Evolutionary conservation across 1,140 invertebrate species (phyloP).

Genomic region (Drosophila kikkawai): DNA sequence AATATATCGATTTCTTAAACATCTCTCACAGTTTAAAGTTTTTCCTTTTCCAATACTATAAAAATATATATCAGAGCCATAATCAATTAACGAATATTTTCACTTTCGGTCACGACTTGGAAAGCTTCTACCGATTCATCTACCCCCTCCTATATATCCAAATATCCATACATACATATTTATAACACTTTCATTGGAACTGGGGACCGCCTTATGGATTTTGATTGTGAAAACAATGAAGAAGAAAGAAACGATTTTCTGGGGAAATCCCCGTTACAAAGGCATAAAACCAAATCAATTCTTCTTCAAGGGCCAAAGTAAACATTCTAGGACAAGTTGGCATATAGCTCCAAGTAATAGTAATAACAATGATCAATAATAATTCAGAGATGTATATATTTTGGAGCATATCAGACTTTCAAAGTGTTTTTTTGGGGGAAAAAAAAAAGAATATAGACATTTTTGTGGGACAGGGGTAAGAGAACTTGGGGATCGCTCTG

Average conservation of each 20-base stretch:
- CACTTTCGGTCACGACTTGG: constrained; percentile 69
- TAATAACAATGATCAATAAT: constrained; percentile 58
- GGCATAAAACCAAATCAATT: constrained; percentile 58
- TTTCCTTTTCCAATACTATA: not conserved
- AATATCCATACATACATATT: constrained; percentile 57
- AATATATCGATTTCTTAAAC: not conserved
- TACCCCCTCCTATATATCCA: constrained; percentile 7
- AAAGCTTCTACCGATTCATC: constrained; percentile 33
- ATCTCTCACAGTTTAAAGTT: constrained; percentile 1
- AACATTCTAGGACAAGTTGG: constrained; percentile 27
- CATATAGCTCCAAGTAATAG: constrained; percentile 38
- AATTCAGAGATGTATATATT: constrained; percentile 2
- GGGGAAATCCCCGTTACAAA: constrained; percentile 56
- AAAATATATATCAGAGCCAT: constrained; percentile 2
- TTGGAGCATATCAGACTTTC: constrained; percentile 6
- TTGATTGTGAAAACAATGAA: constrained; percentile 29
- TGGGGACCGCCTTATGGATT: constrained; percentile 31
- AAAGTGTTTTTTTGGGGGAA: not conserved
- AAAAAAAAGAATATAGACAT: constrained; percentile 1
- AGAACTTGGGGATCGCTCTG: constrained; percentile 29
- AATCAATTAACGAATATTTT: constrained; percentile 54
- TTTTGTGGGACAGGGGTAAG: not conserved
- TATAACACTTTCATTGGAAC: constrained; percentile 69
- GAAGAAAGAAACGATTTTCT: constrained; percentile 18
- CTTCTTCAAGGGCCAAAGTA: not conserved